These are phyloP conservation scores for Tinamus major DNA, from an alignment of 2,797 vertebrate genomes.

Conservation along the genomic window DNA sequence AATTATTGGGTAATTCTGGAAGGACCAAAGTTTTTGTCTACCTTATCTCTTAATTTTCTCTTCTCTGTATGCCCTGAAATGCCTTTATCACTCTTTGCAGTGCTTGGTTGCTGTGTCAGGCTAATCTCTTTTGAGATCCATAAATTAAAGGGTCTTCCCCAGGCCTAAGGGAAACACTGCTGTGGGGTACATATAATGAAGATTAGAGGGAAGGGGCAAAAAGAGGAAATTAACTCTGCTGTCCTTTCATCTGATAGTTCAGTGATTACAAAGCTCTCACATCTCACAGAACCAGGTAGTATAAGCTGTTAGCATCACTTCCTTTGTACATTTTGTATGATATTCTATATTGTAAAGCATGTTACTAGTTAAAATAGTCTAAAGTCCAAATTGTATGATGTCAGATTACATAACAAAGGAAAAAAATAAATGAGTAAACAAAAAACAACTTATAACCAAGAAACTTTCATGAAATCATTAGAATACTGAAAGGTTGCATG, in stretches of 20 bases:
- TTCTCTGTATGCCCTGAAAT: neutral
- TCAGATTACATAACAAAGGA: neutral
- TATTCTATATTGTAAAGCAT: neutral
- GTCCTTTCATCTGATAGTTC: neutral
- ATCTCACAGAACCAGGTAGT: neutral
- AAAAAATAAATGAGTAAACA: slow-evolving; percentile 1
- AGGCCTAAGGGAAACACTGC: neutral
- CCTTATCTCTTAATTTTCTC: neutral
- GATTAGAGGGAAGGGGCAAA: neutral
- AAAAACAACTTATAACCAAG: neutral
- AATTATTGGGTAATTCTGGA: neutral
- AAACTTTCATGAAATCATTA: neutral
- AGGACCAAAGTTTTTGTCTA: neutral
- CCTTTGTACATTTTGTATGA: neutral
- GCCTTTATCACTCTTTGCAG: neutral
- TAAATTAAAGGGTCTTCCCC: neutral
- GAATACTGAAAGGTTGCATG: neutral
- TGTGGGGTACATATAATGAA: neutral
- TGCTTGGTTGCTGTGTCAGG: neutral
- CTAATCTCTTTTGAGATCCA: neutral
- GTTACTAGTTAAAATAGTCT: neutral
- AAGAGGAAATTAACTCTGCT: neutral
- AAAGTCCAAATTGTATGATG: neutral
- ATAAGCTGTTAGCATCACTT: neutral
- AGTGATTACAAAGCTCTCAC: slow-evolving; percentile 7